These are phyloP conservation scores for Orchesellides sinensis DNA, from an alignment of 2,888 invertebrate genomes.

Conservation along the genomic window DNA sequence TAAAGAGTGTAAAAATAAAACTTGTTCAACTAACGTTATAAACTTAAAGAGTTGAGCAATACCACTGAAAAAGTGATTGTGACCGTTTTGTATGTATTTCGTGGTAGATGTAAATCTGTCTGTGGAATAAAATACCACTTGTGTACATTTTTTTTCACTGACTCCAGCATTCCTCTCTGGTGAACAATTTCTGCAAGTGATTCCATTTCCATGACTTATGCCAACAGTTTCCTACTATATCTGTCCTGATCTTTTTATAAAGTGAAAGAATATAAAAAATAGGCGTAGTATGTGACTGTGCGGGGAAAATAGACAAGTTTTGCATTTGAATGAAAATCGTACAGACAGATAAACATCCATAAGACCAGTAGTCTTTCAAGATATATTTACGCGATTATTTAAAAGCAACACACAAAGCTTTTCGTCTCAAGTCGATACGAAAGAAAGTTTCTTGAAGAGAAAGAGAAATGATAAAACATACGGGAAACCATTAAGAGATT, in stretches of 20 bases:
- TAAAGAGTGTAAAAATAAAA: slow-evolving; percentile 12
- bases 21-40: slow-evolving; percentile 14
- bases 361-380: slow-evolving; percentile 12
- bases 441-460: slow-evolving; percentile 3
- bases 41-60: no score
- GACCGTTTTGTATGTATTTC: slow-evolving; percentile 14
- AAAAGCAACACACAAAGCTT: not conserved
- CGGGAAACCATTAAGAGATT: slow-evolving; percentile 63
- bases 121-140: not conserved
- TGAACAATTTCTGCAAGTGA: slow-evolving; percentile 16
- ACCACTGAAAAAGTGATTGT: slow-evolving; percentile 55
- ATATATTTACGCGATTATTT: not conserved
- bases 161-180: not conserved
- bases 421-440: slow-evolving; percentile 23
- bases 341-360: slow-evolving; percentile 24
- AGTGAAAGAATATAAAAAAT: not conserved
- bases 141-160: not conserved
- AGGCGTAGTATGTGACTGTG: not conserved
- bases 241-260: slow-evolving; percentile 9
- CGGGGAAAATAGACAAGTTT: slow-evolving; percentile 7
- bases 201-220: slow-evolving; percentile 18
- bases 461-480: slow-evolving; percentile 27
- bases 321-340: slow-evolving; percentile 33
- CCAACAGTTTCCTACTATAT: slow-evolving; percentile 8
- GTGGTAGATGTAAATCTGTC: not conserved